Evolutionary conservation across 2,113 vertebrate species (phyloP).

Genomic region (Podarcis raffonei): DNA sequence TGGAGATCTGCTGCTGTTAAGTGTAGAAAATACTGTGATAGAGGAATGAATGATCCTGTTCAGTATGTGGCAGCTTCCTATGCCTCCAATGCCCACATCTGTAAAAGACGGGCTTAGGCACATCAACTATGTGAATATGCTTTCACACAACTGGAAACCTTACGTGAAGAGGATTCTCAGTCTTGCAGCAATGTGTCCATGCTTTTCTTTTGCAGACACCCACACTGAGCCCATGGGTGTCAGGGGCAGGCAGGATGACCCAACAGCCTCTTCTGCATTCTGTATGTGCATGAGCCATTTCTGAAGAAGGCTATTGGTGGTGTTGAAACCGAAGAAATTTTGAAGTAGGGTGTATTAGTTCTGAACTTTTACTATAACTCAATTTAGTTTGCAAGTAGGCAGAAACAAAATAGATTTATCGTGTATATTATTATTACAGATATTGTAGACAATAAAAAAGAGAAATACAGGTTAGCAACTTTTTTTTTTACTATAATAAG

Average conservation of each 20-base stretch:
- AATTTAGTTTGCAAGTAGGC: not conserved
- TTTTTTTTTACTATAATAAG: constrained; percentile 12
- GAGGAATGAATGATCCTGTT: too few species aligned
- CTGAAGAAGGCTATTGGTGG: not conserved
- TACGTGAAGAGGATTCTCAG: not conserved
- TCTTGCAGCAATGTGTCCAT: too few species aligned
- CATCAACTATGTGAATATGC: not conserved
- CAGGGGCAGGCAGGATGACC: not conserved
- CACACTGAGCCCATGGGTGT: not conserved
- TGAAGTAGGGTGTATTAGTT: not conserved
- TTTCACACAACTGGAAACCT: not conserved
- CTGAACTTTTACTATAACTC: not conserved
- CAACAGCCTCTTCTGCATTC: not conserved
- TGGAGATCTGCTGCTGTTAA: too few species aligned
- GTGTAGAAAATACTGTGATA: too few species aligned
- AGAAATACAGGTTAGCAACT: constrained; percentile 28
- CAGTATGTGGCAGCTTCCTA: too few species aligned
- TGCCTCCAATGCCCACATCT: not conserved
- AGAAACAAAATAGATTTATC: not conserved
- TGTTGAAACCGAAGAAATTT: not conserved
- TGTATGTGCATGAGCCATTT: not conserved
- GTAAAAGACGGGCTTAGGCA: not conserved
- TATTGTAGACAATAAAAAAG: constrained; percentile 16
- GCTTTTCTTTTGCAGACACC: not conserved
- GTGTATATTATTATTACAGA: constrained; percentile 27